Evolutionary conservation across 2,113 vertebrate species (phyloP).

Genomic region (Burhinus oedicnemus): DNA sequence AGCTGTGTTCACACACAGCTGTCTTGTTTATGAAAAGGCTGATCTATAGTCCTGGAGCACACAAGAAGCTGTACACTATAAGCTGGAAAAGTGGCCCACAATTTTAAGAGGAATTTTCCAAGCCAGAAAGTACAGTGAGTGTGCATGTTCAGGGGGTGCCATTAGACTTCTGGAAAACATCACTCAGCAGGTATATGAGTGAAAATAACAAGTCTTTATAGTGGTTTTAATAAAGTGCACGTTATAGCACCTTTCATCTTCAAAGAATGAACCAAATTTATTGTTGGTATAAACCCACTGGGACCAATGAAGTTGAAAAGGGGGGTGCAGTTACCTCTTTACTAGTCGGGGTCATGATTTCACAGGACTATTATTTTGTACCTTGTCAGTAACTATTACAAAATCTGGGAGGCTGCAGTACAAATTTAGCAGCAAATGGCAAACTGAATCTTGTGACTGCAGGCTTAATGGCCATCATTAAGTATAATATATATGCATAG

Average conservation of each 20-base stretch:
- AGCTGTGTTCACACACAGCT: neutral
- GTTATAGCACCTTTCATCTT: constrained; percentile 51
- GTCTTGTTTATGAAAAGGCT: neutral
- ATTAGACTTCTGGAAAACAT: constrained; percentile 37
- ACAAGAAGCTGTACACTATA: neutral
- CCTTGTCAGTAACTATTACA: constrained; percentile 29
- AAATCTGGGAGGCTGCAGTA: neutral
- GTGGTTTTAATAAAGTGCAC: constrained; percentile 36
- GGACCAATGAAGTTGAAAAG: constrained; percentile 7
- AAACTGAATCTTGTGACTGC: constrained; percentile 35
- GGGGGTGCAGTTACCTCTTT: neutral
- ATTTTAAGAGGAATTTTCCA: neutral
- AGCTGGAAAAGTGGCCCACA: neutral
- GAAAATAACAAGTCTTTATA: constrained; percentile 50
- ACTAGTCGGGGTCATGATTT: constrained; percentile 33
- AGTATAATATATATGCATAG: constrained; percentile 40
- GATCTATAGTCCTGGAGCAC: neutral
- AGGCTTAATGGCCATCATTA: constrained; percentile 33
- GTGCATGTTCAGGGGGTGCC: neutral
- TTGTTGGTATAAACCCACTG: neutral
- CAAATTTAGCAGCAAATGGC: constrained; percentile 21
- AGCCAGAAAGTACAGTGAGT: neutral
- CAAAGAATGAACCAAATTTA: constrained; percentile 45
- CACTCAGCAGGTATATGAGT: constrained; percentile 18
- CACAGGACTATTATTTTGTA: constrained; percentile 24